Evolutionary conservation across 2,888 invertebrate genomes (phyloP), one percentile per base, ranked within the genome.

Genomic region (Coecobrya sp.): DNA sequence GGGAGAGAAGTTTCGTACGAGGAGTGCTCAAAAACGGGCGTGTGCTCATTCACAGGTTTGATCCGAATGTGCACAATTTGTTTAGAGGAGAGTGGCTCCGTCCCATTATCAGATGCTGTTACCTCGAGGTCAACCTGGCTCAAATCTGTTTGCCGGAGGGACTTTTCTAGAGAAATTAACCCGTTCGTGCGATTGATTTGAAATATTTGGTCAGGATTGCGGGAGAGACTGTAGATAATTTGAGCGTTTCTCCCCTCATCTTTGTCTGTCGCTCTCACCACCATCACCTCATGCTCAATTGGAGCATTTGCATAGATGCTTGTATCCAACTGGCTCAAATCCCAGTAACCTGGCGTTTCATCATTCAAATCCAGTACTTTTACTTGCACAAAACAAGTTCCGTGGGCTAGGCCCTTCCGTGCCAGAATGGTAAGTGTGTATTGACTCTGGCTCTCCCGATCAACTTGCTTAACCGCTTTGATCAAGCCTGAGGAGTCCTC

Each of bases 11-110:
- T 98, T 96, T 99, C 99, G 96, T 99, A 99, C 19, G 98, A 98
- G 0, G 98, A 98, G 95, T 98, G 97, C 95, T 98, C 98, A 96
- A 99, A 99, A 1, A 98, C 97, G 11, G 99, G 99, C 0, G 99
- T 99, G 95, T 99, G 99, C 96, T 99, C 98, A 96, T 99, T 99
- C 1, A 99, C 98, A 95, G 99, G 99, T 95, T 97, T 97, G 92
- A 99, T 97, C 27, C 97, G 97, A 65, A 98, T 97, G 42, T 97
- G 96, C 70, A 98, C 97, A 8, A 97, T 96, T 95, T 98, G 97
- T 95, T 97, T 97, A 0, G 98, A 97, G 22, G 97, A 97, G 81
- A 98, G 96, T 0, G 95, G 94, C 10, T 97, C 97, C 92, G 96
- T 96, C 5, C 98, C 98, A 86, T 97, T 97, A 96, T 99, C 99